Percentiles rank a stretch among this genome's conserved stretches.
Evolutionary conservation across 2,113 vertebrate species (phyloP).

Genomic region (Rallus limicola): DNA sequence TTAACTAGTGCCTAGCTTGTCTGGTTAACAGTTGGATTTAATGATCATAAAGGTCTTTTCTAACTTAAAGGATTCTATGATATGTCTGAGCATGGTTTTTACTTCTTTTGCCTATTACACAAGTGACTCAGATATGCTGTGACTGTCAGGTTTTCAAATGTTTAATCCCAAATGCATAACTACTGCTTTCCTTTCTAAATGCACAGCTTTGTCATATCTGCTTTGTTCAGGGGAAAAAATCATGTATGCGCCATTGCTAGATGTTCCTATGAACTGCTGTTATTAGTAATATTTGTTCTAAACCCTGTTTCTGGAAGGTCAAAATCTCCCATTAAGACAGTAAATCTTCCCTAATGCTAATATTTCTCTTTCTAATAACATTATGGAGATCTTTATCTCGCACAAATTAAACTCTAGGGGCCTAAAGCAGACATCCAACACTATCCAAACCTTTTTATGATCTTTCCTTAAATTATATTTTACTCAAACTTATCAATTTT

Average conservation of each 20-base stretch:
- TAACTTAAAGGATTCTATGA: too few relatives aligned
- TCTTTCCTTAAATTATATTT: neutral
- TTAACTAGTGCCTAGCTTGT: neutral
- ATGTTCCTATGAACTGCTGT: neutral
- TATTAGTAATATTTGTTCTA: constrained; percentile 35
- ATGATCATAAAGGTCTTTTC: too few relatives aligned
- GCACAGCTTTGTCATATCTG: neutral
- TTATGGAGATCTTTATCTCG: constrained; percentile 30
- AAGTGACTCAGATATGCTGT: neutral
- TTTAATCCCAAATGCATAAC: neutral
- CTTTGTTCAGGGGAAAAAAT: neutral
- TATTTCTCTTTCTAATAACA: constrained; percentile 56
- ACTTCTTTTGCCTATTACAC: neutral
- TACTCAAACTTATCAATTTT: neutral
- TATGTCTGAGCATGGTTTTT: neutral
- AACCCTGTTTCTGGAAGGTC: constrained; percentile 34
- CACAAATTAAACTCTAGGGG: constrained; percentile 45
- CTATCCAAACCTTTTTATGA: neutral
- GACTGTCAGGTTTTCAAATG: neutral
- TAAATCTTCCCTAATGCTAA: constrained; percentile 45
- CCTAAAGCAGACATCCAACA: neutral
- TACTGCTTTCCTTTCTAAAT: neutral
- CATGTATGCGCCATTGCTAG: neutral
- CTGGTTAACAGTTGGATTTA: too few relatives aligned
- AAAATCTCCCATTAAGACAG: constrained; percentile 24